Conservation (phyloP, 2,888 invertebrate genomes). For the Drosophila colorata region DNA sequence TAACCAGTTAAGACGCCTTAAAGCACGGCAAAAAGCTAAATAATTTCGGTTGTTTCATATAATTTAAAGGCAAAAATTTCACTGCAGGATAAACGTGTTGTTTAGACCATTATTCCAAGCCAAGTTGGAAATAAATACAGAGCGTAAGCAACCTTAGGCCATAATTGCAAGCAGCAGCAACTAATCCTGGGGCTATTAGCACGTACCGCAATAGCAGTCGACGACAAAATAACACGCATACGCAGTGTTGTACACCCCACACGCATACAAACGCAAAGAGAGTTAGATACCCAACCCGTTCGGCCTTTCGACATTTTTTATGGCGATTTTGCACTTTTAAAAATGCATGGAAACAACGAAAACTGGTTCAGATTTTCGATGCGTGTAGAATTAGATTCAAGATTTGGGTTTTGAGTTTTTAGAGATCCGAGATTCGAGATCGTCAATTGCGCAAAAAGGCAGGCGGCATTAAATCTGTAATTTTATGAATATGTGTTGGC, state of each 20-base stretch:
- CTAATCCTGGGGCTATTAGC: slow-evolving; percentile 55
- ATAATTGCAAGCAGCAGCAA: slow-evolving; percentile 34
- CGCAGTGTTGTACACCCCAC: slow-evolving; percentile 55
- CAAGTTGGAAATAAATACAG: slow-evolving; percentile 23
- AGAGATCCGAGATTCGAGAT: slow-evolving; percentile 47
- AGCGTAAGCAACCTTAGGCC: slow-evolving; percentile 48
- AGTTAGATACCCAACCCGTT: slow-evolving; percentile 51
- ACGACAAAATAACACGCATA: slow-evolving; percentile 61
- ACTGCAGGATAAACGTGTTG: slow-evolving; percentile 36
- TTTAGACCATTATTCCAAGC: background rate
- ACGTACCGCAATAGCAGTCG: background rate
- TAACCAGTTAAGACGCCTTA: slow-evolving; percentile 13
- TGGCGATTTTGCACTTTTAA: slow-evolving; percentile 61
- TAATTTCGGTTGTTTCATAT: slow-evolving; percentile 16
- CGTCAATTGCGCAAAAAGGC: slow-evolving; percentile 59
- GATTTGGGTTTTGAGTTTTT: slow-evolving; percentile 27
- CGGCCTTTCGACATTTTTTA: slow-evolving; percentile 69
- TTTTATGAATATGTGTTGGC: slow-evolving; percentile 70
- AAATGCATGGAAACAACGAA: slow-evolving; percentile 32
- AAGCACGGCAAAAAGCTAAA: slow-evolving; percentile 15
- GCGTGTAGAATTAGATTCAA: slow-evolving; percentile 64
- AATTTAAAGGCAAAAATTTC: slow-evolving; percentile 24
- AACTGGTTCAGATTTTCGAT: slow-evolving; percentile 65
- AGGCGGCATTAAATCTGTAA: slow-evolving; percentile 64
- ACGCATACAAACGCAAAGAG: slow-evolving; percentile 12